phyloP scores from a whole-genome alignment of 2,113 vertebrate genomes.

The Suricata suricatta region DNA sequence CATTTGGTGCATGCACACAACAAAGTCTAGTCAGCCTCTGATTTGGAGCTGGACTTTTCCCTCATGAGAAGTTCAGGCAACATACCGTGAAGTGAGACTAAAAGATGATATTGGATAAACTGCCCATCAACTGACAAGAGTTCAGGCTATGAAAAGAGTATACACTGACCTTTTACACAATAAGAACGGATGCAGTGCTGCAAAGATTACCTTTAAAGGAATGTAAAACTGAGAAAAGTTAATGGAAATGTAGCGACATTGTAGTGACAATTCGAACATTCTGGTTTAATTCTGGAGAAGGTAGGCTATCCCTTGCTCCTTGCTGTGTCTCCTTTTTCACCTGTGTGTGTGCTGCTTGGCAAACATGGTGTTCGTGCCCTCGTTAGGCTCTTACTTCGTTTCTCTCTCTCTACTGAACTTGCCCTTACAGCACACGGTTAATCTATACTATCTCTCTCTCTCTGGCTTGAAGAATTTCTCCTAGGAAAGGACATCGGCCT shows the following conservation, averaged over 20 bases:
- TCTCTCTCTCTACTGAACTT: background rate
- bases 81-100: background rate
- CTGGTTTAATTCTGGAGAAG: background rate
- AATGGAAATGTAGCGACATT: background rate
- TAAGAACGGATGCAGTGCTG: background rate
- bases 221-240: background rate
- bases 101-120: background rate
- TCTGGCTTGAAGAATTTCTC: background rate
- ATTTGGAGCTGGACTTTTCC: background rate
- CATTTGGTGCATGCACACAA: background rate
- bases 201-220: background rate
- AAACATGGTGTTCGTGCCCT: background rate
- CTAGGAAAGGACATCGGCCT: constrained; percentile 14
- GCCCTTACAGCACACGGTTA: background rate
- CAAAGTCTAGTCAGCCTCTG: background rate
- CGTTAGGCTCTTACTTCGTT: constrained; percentile 19
- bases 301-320: background rate
- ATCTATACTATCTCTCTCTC: constrained; percentile 9
- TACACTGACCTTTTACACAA: background rate
- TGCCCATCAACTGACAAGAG: background rate
- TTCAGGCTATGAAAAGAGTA: background rate
- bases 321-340: background rate
- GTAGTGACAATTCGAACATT: background rate
- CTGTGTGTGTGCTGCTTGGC: background rate
- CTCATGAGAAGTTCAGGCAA: background rate